A percentile compares a stretch with the other conserved stretches of the same genome.
Conservation (phyloP, 1,140 invertebrate species). For the Diprion similis region DNA sequence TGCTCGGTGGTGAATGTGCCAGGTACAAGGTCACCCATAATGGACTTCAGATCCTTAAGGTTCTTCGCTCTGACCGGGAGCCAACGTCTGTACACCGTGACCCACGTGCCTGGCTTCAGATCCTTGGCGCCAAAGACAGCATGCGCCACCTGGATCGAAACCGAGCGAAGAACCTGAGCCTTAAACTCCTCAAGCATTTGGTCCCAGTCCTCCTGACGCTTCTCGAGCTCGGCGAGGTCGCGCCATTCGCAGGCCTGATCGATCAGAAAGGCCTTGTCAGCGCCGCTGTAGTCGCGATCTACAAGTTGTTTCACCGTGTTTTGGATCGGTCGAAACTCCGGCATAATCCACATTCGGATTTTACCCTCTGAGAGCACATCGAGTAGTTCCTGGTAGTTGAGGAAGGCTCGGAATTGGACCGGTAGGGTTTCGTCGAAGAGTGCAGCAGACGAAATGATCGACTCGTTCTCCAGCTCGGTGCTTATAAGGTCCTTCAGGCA, state of each 20-base stretch:
- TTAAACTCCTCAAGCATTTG: not conserved
- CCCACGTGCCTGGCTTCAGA: not conserved
- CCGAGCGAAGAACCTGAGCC: not conserved
- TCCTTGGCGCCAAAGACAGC: not conserved
- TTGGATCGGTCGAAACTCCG: not conserved
- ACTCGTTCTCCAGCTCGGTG: not conserved
- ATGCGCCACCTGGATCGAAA: not conserved
- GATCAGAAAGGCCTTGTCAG: not conserved
- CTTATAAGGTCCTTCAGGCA: not conserved
- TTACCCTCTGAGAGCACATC: not conserved
- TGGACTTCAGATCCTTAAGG: not conserved
- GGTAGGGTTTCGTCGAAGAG: not conserved
- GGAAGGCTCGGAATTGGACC: not conserved
- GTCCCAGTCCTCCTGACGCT: not conserved
- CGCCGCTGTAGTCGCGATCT: not conserved
- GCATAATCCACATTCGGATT: not conserved
- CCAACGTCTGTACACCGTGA: constrained; percentile 1
- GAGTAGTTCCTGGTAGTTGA: not conserved
- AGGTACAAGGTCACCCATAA: not conserved
- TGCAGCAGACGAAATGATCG: not conserved
- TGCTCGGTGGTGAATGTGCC: not conserved
- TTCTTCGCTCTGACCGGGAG: not conserved
- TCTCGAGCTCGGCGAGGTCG: not conserved
- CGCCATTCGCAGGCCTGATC: not conserved
- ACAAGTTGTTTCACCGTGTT: not conserved